These are phyloP conservation scores for Notothenia rossii DNA, from an alignment of 2,113 vertebrate species.

Conservation along the genomic window DNA sequence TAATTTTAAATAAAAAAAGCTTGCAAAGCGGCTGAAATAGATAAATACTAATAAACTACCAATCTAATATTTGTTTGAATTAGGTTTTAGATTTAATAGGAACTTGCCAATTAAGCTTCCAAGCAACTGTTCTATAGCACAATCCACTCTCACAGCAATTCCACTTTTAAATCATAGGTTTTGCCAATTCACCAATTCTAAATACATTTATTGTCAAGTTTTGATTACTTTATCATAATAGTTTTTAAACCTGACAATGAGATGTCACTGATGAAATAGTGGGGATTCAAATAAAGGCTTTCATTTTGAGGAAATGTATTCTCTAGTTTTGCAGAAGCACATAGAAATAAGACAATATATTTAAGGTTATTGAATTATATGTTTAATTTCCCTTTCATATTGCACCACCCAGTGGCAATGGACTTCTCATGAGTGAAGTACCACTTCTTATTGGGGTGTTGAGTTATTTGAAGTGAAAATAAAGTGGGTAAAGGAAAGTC, in stretches of 20 bases:
- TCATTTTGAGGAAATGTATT: background rate
- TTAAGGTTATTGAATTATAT: background rate
- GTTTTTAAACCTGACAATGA: no score
- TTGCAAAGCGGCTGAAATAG: background rate
- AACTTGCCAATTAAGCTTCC: no score
- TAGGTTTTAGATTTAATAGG: no score
- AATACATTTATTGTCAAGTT: background rate
- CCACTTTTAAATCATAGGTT: no score
- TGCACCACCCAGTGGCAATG: slow-evolving; percentile 53
- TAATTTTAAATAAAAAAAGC: background rate
- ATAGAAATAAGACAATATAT: background rate
- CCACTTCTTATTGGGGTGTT: slow-evolving; percentile 21
- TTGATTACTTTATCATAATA: no score
- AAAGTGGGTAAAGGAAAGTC: background rate
- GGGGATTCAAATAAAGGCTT: background rate
- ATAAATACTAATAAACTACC: no score
- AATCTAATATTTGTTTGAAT: no score
- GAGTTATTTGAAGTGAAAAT: slow-evolving; percentile 34
- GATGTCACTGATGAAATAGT: background rate
- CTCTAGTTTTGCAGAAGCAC: background rate
- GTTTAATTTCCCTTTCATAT: slow-evolving; percentile 12
- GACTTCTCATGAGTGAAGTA: slow-evolving; percentile 1
- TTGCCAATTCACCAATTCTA: background rate
- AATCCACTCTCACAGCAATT: no score
- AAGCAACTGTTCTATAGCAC: no score